These are phyloP conservation scores for Neuroscelio doddi DNA, from an alignment of 2,888 invertebrate genomes.

Conservation along the genomic window DNA sequence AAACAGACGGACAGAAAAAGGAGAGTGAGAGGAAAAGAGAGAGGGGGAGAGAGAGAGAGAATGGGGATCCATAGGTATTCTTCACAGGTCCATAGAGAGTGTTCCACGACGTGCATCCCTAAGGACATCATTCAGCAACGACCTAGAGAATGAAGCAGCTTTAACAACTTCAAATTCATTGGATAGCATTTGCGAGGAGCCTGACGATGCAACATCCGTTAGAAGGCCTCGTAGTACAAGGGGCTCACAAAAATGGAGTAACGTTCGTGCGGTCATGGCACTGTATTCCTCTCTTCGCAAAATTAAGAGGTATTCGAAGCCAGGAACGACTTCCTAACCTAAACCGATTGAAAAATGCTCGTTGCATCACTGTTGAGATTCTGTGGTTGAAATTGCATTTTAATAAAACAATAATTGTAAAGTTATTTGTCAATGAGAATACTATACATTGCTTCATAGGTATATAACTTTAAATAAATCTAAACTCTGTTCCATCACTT, in stretches of 20 bases:
- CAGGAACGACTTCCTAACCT: constrained; percentile 43
- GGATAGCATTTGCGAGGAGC: constrained; percentile 63
- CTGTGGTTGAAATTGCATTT: background rate
- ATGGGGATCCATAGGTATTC: constrained; percentile 53
- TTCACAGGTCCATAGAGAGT: constrained; percentile 65
- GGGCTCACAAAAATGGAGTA: constrained; percentile 84
- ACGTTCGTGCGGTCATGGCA: constrained; percentile 90
- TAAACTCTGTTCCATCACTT: background rate
- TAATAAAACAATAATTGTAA: too few relatives aligned
- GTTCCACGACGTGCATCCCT: constrained; percentile 50
- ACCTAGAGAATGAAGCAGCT: constrained; percentile 51
- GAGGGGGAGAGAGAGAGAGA: constrained; percentile 33
- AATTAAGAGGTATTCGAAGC: constrained; percentile 84
- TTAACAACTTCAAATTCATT: constrained; percentile 62
- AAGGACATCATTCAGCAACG: constrained; percentile 57
- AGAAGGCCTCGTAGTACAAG: constrained; percentile 64
- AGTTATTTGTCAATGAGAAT: too few relatives aligned
- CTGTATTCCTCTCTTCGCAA: constrained; percentile 91
- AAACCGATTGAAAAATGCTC: constrained; percentile 8
- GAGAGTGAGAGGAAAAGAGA: constrained; percentile 23
- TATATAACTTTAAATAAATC: background rate
- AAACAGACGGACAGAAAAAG: constrained; percentile 60
- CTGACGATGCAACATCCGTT: constrained; percentile 63
- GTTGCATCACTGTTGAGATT: constrained; percentile 1
- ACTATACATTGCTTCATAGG: too few relatives aligned